Evolutionary conservation across 2,797 vertebrate genomes (phyloP).

Genomic region (Gadopsis marmoratus): DNA sequence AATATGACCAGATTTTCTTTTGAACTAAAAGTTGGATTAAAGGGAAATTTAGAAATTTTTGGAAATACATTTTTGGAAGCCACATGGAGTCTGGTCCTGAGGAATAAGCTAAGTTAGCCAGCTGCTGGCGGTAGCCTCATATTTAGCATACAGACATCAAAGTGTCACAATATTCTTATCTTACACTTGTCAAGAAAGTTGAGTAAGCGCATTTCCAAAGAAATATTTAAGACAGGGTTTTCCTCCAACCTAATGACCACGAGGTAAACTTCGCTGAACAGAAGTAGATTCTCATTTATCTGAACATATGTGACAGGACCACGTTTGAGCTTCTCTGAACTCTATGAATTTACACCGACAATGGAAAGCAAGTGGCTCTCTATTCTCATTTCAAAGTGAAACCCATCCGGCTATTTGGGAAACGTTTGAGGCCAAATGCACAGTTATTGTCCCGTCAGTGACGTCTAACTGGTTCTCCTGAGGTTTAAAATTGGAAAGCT

Average conservation of each 20-base stretch:
- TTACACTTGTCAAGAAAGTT: no score
- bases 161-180: background rate
- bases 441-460: background rate
- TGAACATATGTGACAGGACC: background rate
- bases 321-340: background rate
- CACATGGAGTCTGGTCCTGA: no score
- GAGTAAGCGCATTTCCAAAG: background rate
- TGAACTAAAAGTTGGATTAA: background rate
- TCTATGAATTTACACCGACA: no score
- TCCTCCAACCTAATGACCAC: background rate
- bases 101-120: background rate
- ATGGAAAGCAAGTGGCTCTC: background rate
- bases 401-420: background rate
- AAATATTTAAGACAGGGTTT: background rate
- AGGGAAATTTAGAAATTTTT: background rate
- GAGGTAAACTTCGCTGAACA: no score
- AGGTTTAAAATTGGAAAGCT: background rate
- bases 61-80: no score
- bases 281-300: background rate
- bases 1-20: background rate
- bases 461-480: no score
- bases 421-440: background rate
- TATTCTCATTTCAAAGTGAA: background rate
- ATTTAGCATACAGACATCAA: background rate
- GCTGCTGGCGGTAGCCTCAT: no score